Evolutionary conservation across 2,113 vertebrate genomes (phyloP).

Genomic region (Cyprinus carpio): DNA sequence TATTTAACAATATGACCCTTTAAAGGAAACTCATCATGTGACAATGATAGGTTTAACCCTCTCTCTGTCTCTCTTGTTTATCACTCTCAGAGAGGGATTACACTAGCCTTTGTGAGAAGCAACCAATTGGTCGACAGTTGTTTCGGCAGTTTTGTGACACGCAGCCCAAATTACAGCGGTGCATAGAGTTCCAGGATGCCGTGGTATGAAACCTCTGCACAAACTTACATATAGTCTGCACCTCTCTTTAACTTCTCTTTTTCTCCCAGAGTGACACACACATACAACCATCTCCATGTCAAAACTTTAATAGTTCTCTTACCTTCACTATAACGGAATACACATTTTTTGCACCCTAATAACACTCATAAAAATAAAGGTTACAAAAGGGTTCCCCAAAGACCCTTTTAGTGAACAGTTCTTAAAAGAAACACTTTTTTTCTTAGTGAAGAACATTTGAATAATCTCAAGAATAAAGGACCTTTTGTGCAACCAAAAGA

Average conservation of each 20-base stretch:
- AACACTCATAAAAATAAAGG: no score
- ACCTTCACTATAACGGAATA: background rate
- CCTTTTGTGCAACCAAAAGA: no score
- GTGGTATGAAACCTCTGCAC: constrained; percentile 72
- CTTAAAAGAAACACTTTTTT: no score
- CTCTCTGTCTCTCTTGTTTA: constrained; percentile 16
- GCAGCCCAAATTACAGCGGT: constrained; percentile 76
- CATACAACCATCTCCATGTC: background rate
- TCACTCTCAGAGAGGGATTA: constrained; percentile 78
- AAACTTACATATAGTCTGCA: background rate
- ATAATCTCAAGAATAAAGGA: no score
- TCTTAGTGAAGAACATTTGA: no score
- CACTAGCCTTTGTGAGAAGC: constrained; percentile 81
- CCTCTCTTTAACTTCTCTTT: background rate
- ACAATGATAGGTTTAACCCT: background rate
- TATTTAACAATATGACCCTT: background rate
- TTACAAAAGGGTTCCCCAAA: no score
- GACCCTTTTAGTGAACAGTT: background rate
- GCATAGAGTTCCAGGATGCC: constrained; percentile 83
- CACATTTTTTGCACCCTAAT: background rate
- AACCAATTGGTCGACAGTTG: constrained; percentile 82
- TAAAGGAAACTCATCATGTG: background rate
- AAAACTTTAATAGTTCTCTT: background rate
- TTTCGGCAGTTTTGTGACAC: constrained; percentile 88
- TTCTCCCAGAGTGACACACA: constrained; percentile 11